Percentiles rank a stretch among this genome's conserved stretches.
Evolutionary conservation across 1,140 invertebrate species (phyloP).

Genomic region (Wiebesia pumilae): DNA sequence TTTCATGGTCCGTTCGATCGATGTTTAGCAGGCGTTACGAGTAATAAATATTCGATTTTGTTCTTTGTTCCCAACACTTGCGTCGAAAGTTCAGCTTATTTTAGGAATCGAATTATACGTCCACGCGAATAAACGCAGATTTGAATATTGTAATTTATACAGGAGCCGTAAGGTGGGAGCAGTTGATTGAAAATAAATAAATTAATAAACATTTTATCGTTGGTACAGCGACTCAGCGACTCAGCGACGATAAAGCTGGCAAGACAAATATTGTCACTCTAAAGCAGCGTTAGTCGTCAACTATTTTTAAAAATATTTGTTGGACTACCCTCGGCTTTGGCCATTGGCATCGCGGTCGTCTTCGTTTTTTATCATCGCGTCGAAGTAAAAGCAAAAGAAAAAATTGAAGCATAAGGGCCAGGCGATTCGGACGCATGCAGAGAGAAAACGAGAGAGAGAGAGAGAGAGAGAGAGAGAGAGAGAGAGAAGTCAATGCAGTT

Average conservation of each 20-base stretch:
- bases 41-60: no score
- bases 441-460: not conserved
- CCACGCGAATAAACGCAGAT: no score
- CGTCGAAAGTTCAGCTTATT: no score
- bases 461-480: slow-evolving; percentile 4
- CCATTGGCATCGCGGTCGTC: not conserved
- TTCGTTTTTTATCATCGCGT: slow-evolving; percentile 1
- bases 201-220: slow-evolving; percentile 1
- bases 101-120: no score
- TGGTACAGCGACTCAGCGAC: not conserved
- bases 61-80: no score
- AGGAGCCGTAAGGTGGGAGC: not conserved
- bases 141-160: not conserved
- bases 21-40: no score
- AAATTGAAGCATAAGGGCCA: slow-evolving; percentile 1
- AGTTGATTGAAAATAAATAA: not conserved
- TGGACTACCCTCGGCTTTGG: not conserved
- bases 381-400: slow-evolving; percentile 7
- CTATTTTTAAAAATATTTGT: slow-evolving; percentile 19
- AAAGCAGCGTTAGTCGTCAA: not conserved
- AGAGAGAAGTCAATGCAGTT: slow-evolving; percentile 23
- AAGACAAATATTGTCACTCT: not conserved
- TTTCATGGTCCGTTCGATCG: no score
- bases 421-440: not conserved
- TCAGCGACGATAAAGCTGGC: not conserved